Evolutionary conservation across 2,113 vertebrate genomes (phyloP).

Genomic region (Isurus oxyrinchus): DNA sequence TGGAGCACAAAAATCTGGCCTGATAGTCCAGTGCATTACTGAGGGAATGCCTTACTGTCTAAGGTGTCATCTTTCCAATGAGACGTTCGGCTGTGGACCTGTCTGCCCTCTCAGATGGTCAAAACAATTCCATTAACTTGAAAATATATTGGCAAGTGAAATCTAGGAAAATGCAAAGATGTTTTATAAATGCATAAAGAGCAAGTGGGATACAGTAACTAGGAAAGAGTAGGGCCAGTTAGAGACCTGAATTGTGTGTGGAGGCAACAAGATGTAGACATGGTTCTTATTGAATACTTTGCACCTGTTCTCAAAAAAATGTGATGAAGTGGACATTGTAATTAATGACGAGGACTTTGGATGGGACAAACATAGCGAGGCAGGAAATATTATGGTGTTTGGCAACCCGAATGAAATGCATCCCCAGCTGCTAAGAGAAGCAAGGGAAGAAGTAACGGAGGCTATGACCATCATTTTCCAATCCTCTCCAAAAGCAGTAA

Average conservation of each 20-base stretch:
- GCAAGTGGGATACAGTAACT: neutral
- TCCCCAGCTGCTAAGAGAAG: neutral
- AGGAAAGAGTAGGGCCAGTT: neutral
- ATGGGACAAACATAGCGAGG: neutral
- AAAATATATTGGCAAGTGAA: neutral
- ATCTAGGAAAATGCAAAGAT: neutral
- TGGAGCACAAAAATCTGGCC: too few relatives aligned
- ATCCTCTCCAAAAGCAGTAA: neutral
- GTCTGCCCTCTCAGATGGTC: too few relatives aligned
- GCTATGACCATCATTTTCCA: neutral
- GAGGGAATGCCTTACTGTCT: too few relatives aligned
- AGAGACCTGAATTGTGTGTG: neutral
- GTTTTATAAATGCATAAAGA: neutral
- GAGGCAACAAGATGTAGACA: neutral
- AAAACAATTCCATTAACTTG: too few relatives aligned
- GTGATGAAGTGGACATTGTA: neutral
- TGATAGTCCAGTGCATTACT: too few relatives aligned
- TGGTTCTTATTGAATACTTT: neutral
- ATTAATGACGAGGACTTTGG: neutral
- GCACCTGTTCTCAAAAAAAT: neutral
- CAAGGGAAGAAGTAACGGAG: neutral
- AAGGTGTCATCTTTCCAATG: too few relatives aligned
- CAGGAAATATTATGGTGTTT: neutral
- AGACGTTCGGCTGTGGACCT: too few relatives aligned
- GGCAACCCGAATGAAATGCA: neutral